Base-by-base conservation (phyloP, 2,888 invertebrate genomes). In the Chironomus tentans region DNA sequence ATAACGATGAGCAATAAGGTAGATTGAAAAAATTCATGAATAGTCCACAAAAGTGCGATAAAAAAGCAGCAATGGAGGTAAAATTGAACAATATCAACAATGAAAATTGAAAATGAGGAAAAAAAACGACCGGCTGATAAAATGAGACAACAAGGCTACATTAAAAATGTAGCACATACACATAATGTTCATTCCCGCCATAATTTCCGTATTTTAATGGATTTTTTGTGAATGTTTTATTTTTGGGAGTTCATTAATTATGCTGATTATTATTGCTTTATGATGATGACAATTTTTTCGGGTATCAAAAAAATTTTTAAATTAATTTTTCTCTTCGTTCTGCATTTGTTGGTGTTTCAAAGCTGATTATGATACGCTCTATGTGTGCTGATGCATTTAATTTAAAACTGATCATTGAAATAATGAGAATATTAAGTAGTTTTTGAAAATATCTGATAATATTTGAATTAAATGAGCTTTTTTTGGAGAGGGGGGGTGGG, bases 151-250 rank as follows among this genome's bases (percentile, higher is more conserved):
- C 38, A 10, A 38, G 38, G 38, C n/a, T n/a, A 38, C 38, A 38
- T 38, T 38, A 38, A 38, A 18, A 56, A 18, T 56, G 56, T 15
- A 56, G 15, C 18, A 15, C n/a, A 56, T 56, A 56, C 18, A 12
- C 4, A 5, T 18, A n/a, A 50, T 18, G 15, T 38, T 38, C 38
- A 38, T 38, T 38, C 38, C 38, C 38, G 38, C 70, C 50, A 22
- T 70, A 70, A 70, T 70, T 70, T 70, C 70, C 70, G 70, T 48
- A 47, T 50, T 50, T 70, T 56, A 70, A 70, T 70, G 50, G 50
- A 50, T 22, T 68, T n/a, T 70, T 56, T 56, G 38, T 21, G 24
- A 48, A 15, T 48, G 38, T 38, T 38, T 38, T 10, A 10, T 38
- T 50, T 50, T 15, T 10, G 48, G 46, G 50, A 50, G 48, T 70